Percentiles rank a stretch among this genome's conserved stretches.
Conservation (phyloP, 2,888 invertebrate genomes). For the Pecten maximus region DNA sequence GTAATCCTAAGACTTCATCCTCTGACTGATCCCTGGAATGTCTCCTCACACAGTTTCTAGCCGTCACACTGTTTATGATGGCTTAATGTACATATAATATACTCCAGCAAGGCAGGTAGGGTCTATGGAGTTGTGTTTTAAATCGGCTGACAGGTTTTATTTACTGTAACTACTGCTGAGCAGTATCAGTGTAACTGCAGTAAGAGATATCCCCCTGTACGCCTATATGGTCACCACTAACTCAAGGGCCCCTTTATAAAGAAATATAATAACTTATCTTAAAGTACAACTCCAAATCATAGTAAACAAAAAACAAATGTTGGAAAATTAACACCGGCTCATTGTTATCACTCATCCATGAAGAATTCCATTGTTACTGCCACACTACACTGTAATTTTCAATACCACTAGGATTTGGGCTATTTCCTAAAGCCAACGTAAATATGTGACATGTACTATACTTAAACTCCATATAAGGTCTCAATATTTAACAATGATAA, state of each 20-base stretch:
- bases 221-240: neutral
- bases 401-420: neutral
- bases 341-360: neutral
- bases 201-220: neutral
- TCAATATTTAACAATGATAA: neutral
- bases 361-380: neutral
- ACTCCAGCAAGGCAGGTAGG: neutral
- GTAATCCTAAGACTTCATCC: neutral
- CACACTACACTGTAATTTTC: neutral
- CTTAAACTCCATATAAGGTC: neutral
- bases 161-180: neutral
- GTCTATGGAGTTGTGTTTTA: neutral
- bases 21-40: neutral
- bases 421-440: neutral
- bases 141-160: constrained; percentile 20
- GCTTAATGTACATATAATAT: constrained; percentile 13
- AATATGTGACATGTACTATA: neutral
- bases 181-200: neutral
- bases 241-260: neutral
- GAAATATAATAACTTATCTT: neutral
- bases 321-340: neutral
- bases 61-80: constrained; percentile 8
- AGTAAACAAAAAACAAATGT: constrained; percentile 4
- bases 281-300: neutral
- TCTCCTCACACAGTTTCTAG: neutral